Conservation (phyloP, 2,113 vertebrate species). For the Cyanoramphus novaezelandiae region DNA sequence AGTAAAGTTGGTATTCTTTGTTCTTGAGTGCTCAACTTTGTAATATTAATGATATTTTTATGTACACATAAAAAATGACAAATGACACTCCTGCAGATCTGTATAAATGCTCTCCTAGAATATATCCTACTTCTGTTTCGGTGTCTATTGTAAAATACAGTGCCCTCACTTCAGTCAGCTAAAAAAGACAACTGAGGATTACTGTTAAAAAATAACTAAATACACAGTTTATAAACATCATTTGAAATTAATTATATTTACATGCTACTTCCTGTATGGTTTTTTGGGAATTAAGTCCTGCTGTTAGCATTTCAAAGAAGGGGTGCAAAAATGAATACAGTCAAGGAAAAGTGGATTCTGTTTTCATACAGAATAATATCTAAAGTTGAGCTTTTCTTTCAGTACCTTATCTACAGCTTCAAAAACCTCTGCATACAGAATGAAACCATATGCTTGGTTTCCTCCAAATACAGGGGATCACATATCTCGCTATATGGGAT, state of each 20-base stretch:
- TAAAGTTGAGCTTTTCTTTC: neutral
- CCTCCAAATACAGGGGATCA: neutral
- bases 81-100: neutral
- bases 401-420: neutral
- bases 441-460: neutral
- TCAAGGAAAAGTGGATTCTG: neutral
- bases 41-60: neutral
- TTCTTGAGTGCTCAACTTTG: neutral
- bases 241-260: neutral
- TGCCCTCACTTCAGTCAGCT: neutral
- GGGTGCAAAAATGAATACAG: neutral
- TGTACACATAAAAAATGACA: neutral
- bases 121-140: neutral
- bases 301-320: neutral
- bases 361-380: neutral
- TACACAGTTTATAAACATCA: neutral
- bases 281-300: neutral
- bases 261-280: fast-evolving
- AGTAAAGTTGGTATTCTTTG: neutral
- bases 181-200: neutral
- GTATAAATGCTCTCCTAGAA: neutral
- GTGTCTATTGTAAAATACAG: neutral
- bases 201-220: neutral
- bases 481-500: fast-evolving
- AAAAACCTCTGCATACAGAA: neutral